Percentiles rank a stretch among this genome's conserved stretches.
phyloP scores from a whole-genome alignment of 2,888 invertebrate genomes.

The Ormia ochracea region DNA sequence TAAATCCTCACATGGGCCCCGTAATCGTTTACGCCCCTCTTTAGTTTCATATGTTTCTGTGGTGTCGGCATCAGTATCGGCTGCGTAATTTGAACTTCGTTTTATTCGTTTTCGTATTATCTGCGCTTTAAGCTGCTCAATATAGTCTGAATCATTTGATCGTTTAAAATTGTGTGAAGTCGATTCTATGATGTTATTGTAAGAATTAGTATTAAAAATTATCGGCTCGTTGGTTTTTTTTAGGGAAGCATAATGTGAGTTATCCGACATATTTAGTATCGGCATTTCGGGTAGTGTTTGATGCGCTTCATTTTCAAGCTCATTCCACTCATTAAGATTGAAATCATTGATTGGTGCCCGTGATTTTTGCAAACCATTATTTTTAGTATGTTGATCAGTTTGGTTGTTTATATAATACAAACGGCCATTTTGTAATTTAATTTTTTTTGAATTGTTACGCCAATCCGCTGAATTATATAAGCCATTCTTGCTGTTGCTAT shows the following conservation, averaged over 20 bases:
- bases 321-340: constrained; percentile 56
- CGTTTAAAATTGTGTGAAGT: constrained; percentile 12
- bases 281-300: constrained; percentile 61
- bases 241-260: constrained; percentile 58
- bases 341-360: constrained; percentile 64
- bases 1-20: constrained; percentile 82
- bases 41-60: constrained; percentile 67
- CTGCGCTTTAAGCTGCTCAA: constrained; percentile 73
- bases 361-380: constrained; percentile 68
- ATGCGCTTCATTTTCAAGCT: constrained; percentile 55
- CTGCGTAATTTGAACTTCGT: constrained; percentile 55
- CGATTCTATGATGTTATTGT: constrained; percentile 48
- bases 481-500: constrained; percentile 66
- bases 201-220: constrained; percentile 52
- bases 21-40: constrained; percentile 67
- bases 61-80: constrained; percentile 65
- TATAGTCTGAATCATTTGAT: constrained; percentile 64
- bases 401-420: constrained; percentile 69
- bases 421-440: constrained; percentile 68
- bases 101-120: constrained; percentile 70
- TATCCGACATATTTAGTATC: constrained; percentile 69
- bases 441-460: constrained; percentile 65
- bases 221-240: constrained; percentile 46
- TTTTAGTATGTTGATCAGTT: constrained; percentile 67
- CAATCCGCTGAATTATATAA: constrained; percentile 60